Evolutionary conservation across 2,888 invertebrate genomes (phyloP).

Genomic region (Galerucella pusilla): DNA sequence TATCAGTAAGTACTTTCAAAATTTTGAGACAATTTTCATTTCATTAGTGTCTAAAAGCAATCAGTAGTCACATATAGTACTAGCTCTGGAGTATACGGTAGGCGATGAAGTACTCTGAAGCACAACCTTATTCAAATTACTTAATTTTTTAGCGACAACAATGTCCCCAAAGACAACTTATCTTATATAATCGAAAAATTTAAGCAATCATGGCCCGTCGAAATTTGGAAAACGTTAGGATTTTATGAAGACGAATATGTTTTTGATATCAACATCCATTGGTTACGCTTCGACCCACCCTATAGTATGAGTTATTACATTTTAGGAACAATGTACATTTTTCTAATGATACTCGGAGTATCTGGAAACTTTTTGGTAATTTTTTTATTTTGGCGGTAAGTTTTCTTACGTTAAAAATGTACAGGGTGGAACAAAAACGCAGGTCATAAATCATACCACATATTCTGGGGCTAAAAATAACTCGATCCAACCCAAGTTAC

Average conservation of each 20-base stretch:
- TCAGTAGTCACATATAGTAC: no score
- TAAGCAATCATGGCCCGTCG: conserved; percentile 59
- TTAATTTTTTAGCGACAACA: not conserved
- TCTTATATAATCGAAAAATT: conserved; percentile 50
- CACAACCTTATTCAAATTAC: no score
- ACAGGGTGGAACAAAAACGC: no score
- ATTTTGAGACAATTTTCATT: not conserved
- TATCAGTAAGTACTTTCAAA: not conserved
- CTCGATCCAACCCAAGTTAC: no score
- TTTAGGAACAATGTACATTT: conserved; percentile 72
- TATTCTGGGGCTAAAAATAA: no score
- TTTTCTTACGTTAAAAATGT: conserved; percentile 37
- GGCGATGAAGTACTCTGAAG: no score
- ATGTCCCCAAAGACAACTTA: conserved; percentile 18
- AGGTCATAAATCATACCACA: no score
- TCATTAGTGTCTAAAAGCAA: no score
- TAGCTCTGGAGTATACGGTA: no score
- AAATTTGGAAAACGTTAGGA: conserved; percentile 68
- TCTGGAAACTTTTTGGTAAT: conserved; percentile 79
- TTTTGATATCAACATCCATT: conserved; percentile 75
- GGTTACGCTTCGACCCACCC: conserved; percentile 78
- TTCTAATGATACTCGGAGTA: conserved; percentile 75
- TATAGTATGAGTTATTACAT: conserved; percentile 69
- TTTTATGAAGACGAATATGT: conserved; percentile 71
- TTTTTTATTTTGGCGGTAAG: conserved; percentile 78